phyloP scores from a whole-genome alignment of 2,888 invertebrate species.

The Agapostemon virescens region DNA sequence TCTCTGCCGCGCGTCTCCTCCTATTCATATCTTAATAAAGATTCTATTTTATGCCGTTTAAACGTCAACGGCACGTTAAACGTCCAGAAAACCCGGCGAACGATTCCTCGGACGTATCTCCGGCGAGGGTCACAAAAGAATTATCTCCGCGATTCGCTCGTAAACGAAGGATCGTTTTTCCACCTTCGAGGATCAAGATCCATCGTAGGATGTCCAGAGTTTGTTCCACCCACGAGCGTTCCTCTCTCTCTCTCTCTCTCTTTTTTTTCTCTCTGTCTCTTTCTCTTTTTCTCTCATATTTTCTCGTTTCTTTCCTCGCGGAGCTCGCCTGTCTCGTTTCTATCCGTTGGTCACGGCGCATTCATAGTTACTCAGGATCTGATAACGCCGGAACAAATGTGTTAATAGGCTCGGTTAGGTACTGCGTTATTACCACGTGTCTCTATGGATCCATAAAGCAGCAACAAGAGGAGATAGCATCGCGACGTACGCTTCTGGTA shows the following conservation, averaged over 20 bases:
- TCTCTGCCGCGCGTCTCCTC: neutral
- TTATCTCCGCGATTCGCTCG: slow-evolving; percentile 39
- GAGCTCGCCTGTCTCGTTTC: neutral
- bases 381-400: slow-evolving; percentile 70
- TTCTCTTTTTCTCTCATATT: neutral
- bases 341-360: slow-evolving; percentile 23
- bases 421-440: slow-evolving; percentile 64
- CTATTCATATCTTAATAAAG: slow-evolving; percentile 41
- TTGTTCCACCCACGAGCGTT: slow-evolving; percentile 60
- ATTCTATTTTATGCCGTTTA: slow-evolving; percentile 48
- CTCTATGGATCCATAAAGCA: slow-evolving; percentile 58
- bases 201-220: slow-evolving; percentile 47
- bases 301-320: neutral
- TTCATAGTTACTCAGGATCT: slow-evolving; percentile 55
- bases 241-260: neutral
- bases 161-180: slow-evolving; percentile 51
- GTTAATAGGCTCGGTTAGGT: slow-evolving; percentile 67
- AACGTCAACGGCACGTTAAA: slow-evolving; percentile 48
- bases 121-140: slow-evolving; percentile 16
- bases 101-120: neutral
- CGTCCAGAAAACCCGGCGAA: slow-evolving; percentile 3
- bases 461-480: slow-evolving; percentile 45
- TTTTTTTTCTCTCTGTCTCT: neutral
- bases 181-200: slow-evolving; percentile 35
- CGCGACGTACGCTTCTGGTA: slow-evolving; percentile 47